phyloP scores from a whole-genome alignment of 2,888 invertebrate genomes.

The Gasteruption jaculator region DNA sequence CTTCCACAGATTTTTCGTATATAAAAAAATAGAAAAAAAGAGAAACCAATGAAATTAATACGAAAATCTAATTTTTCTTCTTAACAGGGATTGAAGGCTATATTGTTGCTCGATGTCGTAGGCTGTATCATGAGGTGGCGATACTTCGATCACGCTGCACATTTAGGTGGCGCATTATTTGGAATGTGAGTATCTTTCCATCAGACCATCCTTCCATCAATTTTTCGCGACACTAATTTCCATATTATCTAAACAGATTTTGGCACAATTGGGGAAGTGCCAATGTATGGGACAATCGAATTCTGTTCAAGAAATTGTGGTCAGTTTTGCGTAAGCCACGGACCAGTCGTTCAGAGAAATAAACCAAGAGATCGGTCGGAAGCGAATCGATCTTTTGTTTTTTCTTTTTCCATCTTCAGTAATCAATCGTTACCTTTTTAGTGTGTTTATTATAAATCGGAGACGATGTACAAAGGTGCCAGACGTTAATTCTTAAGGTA shows the following conservation, averaged over 20 bases:
- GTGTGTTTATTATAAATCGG: neutral
- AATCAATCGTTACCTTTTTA: neutral
- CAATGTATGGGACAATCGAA: slow-evolving; percentile 69
- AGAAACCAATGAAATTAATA: too few species aligned
- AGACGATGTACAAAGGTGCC: neutral
- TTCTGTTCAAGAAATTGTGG: slow-evolving; percentile 67
- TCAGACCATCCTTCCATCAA: too few species aligned
- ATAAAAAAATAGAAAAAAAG: too few species aligned
- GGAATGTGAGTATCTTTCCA: slow-evolving; percentile 91
- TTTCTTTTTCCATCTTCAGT: too few species aligned
- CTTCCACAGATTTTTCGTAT: too few species aligned
- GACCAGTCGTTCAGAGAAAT: too few species aligned
- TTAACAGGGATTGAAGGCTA: slow-evolving; percentile 76
- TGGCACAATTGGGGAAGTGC: slow-evolving; percentile 71
- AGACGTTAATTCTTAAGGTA: slow-evolving; percentile 59
- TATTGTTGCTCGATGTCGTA: slow-evolving; percentile 78
- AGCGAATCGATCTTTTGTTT: slow-evolving; percentile 1
- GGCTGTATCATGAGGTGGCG: slow-evolving; percentile 86
- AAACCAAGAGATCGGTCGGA: too few species aligned
- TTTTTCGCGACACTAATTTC: too few species aligned
- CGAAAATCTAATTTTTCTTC: too few species aligned
- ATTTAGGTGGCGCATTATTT: slow-evolving; percentile 89
- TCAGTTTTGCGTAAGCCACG: slow-evolving; percentile 61
- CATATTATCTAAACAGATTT: too few species aligned
- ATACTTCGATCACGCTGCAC: slow-evolving; percentile 97